Base-by-base conservation (phyloP, 2,797 vertebrate species). In the Pagetopsis macropterus region DNA sequence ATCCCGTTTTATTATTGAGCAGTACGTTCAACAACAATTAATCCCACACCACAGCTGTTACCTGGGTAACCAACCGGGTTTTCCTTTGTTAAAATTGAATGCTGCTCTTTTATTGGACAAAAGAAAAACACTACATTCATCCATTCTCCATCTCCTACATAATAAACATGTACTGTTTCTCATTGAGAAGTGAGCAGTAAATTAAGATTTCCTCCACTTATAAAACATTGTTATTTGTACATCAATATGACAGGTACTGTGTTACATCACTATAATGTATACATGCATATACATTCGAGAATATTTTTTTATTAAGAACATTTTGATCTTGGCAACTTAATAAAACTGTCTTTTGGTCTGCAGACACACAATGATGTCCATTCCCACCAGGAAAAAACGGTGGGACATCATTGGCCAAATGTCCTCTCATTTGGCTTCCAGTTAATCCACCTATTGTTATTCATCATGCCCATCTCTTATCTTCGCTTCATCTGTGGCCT, bases 371-470 rank as follows among this genome's bases (percentile, higher is more conserved):
- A 72, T 76, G 71, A 70, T 48, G 62, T 83, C 50, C 37, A 70
- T 84, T 80, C 51, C 82, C 65, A 65, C 59, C 41, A 43, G 87
- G 84, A 72, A 86, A 37, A 89, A 91, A 89, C 85, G 83, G 84
- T 62, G 76, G 72, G 90, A 89, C 91, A 91, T 92, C 76, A 84
- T 84, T 87, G 69, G 58, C 76, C 86, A 89, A 88, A 86, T 78
- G 87, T 84, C 72, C 79, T 85, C 76, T 43, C 65, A 37, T 81
- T 80, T 84, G 79, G 75, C 82, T 74, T 77, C 68, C 66, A 77
- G 75, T 89, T 93, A 93, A 94, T 93, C 91, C 86, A 78, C 76
- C 87, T 72, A 91, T 92, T 92, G 88, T 92, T 90, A 94, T 93
- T 90, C 88, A 94, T 92, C 92, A 87, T 86, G 58, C 65, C 82